Evolutionary conservation across 2,888 invertebrate species (phyloP).

Genomic region (Pandemis heparana): DNA sequence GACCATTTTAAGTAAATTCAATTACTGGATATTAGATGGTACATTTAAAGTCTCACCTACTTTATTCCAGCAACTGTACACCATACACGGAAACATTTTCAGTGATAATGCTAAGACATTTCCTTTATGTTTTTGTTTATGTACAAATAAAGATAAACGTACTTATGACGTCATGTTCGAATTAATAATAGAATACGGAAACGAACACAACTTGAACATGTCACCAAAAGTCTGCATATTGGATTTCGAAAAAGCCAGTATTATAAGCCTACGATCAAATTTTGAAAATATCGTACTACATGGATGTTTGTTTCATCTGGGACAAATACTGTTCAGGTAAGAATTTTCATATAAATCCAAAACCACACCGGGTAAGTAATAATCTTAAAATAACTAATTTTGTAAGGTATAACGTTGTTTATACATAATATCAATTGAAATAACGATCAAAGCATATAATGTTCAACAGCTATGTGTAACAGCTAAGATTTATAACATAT

Average conservation of each 20-base stretch:
- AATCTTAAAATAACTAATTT: too few species aligned
- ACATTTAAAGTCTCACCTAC: slow-evolving; percentile 37
- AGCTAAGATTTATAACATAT: too few species aligned
- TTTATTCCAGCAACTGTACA: slow-evolving; percentile 38
- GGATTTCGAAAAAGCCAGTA: slow-evolving; percentile 41
- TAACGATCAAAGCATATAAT: too few species aligned
- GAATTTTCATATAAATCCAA: too few species aligned
- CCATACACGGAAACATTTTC: slow-evolving; percentile 43
- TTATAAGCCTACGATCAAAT: slow-evolving; percentile 32
- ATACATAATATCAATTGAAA: too few species aligned
- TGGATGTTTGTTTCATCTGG: slow-evolving; percentile 40
- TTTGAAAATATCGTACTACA: slow-evolving; percentile 37
- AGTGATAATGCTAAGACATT: slow-evolving; percentile 36
- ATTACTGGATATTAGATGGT: slow-evolving; percentile 40
- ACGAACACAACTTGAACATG: slow-evolving; percentile 32
- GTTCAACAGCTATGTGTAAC: too few species aligned
- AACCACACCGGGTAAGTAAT: too few species aligned
- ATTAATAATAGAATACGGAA: slow-evolving; percentile 33
- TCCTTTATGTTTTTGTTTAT: slow-evolving; percentile 37
- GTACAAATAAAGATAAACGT: slow-evolving; percentile 38
- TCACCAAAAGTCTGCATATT: slow-evolving; percentile 35
- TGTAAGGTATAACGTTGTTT: too few species aligned
- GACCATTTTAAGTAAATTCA: slow-evolving; percentile 13
- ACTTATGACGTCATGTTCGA: slow-evolving; percentile 33
- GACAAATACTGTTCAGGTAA: slow-evolving; percentile 34